Conservation (phyloP, 2,888 invertebrate species). For the Thelaira solivaga region DNA sequence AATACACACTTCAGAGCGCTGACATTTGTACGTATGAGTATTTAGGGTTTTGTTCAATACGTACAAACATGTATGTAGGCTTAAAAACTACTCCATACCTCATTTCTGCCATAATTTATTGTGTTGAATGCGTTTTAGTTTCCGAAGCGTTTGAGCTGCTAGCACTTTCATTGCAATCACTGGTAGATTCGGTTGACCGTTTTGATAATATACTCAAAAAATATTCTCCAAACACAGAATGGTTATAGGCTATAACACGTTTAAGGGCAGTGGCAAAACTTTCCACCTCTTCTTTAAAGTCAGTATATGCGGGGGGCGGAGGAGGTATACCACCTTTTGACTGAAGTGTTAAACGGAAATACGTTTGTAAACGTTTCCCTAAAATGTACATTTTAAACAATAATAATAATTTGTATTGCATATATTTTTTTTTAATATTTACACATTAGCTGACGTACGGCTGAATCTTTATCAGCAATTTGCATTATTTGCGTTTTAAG, state of each 20-base stretch:
- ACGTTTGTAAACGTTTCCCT: constrained; percentile 75
- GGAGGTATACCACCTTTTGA: constrained; percentile 68
- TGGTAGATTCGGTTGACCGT: constrained; percentile 35
- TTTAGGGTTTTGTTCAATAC: not conserved
- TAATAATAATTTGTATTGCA: not conserved
- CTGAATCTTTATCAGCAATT: constrained; percentile 69
- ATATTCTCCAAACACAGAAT: constrained; percentile 76
- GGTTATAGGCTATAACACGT: constrained; percentile 75
- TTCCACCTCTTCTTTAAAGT: constrained; percentile 74
- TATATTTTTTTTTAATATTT: constrained; percentile 54
- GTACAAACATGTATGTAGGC: not conserved
- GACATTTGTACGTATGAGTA: constrained; percentile 5
- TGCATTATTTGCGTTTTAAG: constrained; percentile 73
- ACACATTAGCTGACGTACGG: constrained; percentile 75
- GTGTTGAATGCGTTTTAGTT: constrained; percentile 10
- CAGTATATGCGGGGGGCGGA: constrained; percentile 74
- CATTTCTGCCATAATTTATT: constrained; percentile 1
- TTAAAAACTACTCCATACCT: not conserved
- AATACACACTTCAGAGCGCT: constrained; percentile 4
- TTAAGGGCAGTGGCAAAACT: constrained; percentile 72
- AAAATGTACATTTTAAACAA: not conserved
- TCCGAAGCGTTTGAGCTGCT: constrained; percentile 3
- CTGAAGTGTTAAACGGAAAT: constrained; percentile 71
- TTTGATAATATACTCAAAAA: constrained; percentile 72
- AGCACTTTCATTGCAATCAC: constrained; percentile 7